phyloP scores from a whole-genome alignment of 2,797 vertebrate genomes.

The Epinephelus coioides region DNA sequence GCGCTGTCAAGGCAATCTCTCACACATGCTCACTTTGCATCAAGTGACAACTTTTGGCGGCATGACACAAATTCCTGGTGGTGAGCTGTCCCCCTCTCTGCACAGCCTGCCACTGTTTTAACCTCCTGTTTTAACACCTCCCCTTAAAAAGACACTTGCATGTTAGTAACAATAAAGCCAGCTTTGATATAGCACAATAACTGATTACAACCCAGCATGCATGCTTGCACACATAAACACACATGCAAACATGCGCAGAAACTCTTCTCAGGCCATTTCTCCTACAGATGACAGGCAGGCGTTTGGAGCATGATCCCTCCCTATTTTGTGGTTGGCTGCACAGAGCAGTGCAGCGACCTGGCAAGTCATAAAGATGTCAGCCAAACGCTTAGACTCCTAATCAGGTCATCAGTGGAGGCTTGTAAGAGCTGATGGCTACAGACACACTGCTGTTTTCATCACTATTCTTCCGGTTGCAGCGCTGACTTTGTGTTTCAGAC shows the following conservation, averaged over 20 bases:
- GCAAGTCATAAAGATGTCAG: constrained; percentile 73
- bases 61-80: neutral
- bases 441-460: constrained; percentile 60
- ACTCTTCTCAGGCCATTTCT: constrained; percentile 9
- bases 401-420: constrained; percentile 69
- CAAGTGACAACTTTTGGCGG: neutral
- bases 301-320: constrained; percentile 52
- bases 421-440: constrained; percentile 62
- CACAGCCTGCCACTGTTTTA: neutral
- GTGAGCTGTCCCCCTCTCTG: neutral
- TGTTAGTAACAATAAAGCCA: neutral
- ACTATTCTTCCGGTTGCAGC: constrained; percentile 29
- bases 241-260: constrained; percentile 9
- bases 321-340: constrained; percentile 58
- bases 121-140: neutral
- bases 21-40: neutral
- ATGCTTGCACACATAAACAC: constrained; percentile 10
- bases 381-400: constrained; percentile 54
- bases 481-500: constrained; percentile 46
- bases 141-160: neutral
- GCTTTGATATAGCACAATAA: neutral
- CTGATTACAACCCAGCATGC: constrained; percentile 17
- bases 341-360: constrained; percentile 40
- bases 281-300: constrained; percentile 46
- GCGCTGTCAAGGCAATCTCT: neutral